phyloP scores from a whole-genome alignment of 1,140 invertebrate genomes.

The Eupristina koningsbergeri region DNA sequence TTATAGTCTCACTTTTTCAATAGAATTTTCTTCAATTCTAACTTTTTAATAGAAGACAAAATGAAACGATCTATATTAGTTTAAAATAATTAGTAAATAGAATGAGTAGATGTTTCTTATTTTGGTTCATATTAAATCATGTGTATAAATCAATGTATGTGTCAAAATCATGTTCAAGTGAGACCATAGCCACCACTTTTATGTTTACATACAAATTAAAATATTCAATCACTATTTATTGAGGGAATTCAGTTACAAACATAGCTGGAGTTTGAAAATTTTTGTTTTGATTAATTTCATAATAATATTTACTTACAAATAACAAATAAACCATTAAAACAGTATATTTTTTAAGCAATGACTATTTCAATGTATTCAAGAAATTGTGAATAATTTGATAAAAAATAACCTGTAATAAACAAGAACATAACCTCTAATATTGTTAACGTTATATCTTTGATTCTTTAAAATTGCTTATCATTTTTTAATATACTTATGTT shows the following conservation, averaged over 20 bases:
- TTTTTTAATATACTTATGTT: no score
- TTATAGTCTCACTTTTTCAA: slow-evolving; percentile 65
- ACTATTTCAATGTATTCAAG: neutral
- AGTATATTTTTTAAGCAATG: neutral
- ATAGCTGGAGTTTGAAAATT: slow-evolving; percentile 75
- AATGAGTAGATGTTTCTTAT: no score
- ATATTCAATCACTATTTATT: slow-evolving; percentile 72
- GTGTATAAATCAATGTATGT: no score
- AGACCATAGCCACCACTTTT: slow-evolving; percentile 64
- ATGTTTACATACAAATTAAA: slow-evolving; percentile 66
- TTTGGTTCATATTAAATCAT: no score
- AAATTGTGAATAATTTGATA: neutral
- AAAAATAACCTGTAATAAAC: neutral
- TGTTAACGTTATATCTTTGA: neutral
- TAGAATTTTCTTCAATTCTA: no score
- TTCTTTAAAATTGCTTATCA: neutral
- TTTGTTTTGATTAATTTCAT: no score
- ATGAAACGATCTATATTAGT: slow-evolving; percentile 52
- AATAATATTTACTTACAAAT: no score
- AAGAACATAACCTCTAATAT: neutral
- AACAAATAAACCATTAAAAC: neutral
- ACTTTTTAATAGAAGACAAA: slow-evolving; percentile 35
- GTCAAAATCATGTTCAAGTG: slow-evolving; percentile 76
- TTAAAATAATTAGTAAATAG: no score
- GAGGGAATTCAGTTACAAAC: slow-evolving; percentile 74